Percentiles rank a stretch among this genome's conserved stretches.
phyloP scores from a whole-genome alignment of 2,888 invertebrate species.

The Chouioia cunea region DNA sequence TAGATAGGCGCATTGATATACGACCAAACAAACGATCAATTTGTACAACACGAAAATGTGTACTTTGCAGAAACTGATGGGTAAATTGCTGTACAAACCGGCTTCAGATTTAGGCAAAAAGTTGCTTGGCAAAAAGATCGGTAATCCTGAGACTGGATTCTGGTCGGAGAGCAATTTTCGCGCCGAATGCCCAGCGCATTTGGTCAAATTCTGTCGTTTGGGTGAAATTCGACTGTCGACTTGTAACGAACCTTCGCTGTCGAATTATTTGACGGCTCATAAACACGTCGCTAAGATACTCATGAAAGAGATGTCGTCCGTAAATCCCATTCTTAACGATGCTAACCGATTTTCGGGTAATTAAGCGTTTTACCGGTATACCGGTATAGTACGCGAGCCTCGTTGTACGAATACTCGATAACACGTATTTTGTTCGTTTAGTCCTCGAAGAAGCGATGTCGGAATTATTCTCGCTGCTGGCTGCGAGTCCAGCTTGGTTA shows the following conservation, averaged over 20 bases:
- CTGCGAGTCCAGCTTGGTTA: conserved; percentile 61
- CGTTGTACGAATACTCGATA: too few relatives aligned
- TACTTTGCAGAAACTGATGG: conserved; percentile 57
- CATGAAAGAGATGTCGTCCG: conserved; percentile 57
- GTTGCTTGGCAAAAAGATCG: conserved; percentile 51
- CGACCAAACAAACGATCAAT: conserved; percentile 24
- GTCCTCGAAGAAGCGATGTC: conserved; percentile 60
- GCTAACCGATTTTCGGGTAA: conserved; percentile 63
- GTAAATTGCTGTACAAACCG: conserved; percentile 55
- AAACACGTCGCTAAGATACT: conserved; percentile 60
- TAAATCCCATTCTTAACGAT: conserved; percentile 57
- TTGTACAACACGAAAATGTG: conserved; percentile 1
- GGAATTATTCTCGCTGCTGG: conserved; percentile 61
- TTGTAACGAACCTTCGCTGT: conserved; percentile 59
- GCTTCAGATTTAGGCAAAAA: conserved; percentile 57
- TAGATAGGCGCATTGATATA: conserved; percentile 11
- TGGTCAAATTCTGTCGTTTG: conserved; percentile 58
- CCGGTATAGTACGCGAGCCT: too few relatives aligned
- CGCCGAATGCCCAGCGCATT: conserved; percentile 56
- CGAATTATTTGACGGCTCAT: conserved; percentile 60
- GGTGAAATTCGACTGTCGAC: conserved; percentile 60
- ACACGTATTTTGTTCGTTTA: conserved; percentile 37
- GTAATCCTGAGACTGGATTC: conserved; percentile 56
- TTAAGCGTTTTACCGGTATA: neutral
- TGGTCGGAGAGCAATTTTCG: conserved; percentile 60